Evolutionary conservation across 2,113 vertebrate species (phyloP).

Genomic region (Hystrix brachyura): DNA sequence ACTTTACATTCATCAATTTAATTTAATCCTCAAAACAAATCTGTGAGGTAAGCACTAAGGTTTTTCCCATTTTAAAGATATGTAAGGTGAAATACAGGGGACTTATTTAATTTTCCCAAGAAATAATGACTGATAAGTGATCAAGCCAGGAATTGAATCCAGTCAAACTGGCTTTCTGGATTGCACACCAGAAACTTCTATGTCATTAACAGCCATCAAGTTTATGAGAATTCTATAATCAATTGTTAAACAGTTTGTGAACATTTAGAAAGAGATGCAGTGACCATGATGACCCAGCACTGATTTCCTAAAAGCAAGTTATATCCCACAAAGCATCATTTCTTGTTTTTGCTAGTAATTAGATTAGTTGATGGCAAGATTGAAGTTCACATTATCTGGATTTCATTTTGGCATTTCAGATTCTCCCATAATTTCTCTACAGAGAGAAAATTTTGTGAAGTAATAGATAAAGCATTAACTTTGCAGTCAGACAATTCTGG

Average conservation of each 20-base stretch:
- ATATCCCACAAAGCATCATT: not conserved
- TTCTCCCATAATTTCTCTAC: not conserved
- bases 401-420: conserved; percentile 13
- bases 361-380: not conserved
- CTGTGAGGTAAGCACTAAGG: not conserved
- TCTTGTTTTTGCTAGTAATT: conserved; percentile 25
- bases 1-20: not conserved
- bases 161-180: not conserved
- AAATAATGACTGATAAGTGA: not conserved
- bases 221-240: not conserved
- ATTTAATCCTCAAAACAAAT: not conserved
- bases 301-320: not conserved
- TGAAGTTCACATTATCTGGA: not conserved
- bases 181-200: not conserved
- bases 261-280: not conserved
- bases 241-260: not conserved
- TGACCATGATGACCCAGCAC: not conserved
- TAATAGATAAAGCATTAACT: not conserved
- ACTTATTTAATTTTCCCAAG: not conserved
- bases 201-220: not conserved
- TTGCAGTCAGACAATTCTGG: not conserved
- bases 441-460: not conserved
- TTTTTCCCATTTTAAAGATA: conserved; percentile 17
- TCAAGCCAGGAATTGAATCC: conserved; percentile 19
- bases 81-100: not conserved